Conservation (phyloP, 2,888 invertebrate species). For the Sinelater perroti region DNA sequence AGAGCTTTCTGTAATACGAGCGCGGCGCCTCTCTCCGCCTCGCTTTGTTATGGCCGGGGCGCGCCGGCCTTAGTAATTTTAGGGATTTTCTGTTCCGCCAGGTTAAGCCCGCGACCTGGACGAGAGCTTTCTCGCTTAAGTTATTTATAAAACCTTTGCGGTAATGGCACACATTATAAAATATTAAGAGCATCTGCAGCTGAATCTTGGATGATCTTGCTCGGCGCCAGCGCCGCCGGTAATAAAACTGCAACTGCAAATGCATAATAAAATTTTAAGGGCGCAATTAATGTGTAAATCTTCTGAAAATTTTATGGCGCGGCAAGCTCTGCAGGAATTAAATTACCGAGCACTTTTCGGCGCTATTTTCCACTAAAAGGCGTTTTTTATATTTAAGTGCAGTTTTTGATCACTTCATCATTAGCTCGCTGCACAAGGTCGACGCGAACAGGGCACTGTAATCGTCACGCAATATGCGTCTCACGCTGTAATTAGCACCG, state of each 20-base stretch:
- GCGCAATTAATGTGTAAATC: constrained; percentile 13
- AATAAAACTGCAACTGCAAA: constrained; percentile 22
- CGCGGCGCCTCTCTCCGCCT: constrained; percentile 16
- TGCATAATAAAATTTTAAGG: constrained; percentile 15
- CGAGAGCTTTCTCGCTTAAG: constrained; percentile 23
- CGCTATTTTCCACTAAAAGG: too few relatives aligned
- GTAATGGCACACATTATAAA: constrained; percentile 23
- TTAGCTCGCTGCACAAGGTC: constrained; percentile 4
- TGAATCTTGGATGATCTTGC: constrained; percentile 19
- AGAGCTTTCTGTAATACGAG: constrained; percentile 21
- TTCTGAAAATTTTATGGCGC: constrained; percentile 6
- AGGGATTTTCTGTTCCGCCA: constrained; percentile 18
- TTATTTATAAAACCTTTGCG: constrained; percentile 29
- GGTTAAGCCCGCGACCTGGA: constrained; percentile 21
- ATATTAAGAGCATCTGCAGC: constrained; percentile 26
- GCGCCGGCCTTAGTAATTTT: constrained; percentile 5
- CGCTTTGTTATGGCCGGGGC: constrained; percentile 5
- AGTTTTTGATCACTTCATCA: not conserved
- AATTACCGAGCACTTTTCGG: too few relatives aligned
- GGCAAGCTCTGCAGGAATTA: not conserved
- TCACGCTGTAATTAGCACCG: constrained; percentile 33
- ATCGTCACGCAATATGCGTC: constrained; percentile 32
- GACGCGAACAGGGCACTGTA: constrained; percentile 27
- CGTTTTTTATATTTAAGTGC: too few relatives aligned
- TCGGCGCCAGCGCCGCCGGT: not conserved